These are phyloP conservation scores for Drosophila nr. fundita DNA, from an alignment of 2,888 invertebrate genomes.

Conservation along the genomic window DNA sequence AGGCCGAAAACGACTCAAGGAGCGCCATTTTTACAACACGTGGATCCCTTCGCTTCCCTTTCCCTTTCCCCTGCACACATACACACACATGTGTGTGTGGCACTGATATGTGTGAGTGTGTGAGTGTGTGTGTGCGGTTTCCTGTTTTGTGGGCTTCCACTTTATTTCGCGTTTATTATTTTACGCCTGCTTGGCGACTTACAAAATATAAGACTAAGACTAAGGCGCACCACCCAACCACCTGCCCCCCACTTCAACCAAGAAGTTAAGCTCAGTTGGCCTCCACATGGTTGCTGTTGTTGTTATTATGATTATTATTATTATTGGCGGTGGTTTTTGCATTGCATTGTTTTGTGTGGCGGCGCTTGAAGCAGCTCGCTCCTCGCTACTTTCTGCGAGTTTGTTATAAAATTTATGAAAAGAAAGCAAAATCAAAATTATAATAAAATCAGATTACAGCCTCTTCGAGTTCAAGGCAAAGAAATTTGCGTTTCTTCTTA, in stretches of 20 bases:
- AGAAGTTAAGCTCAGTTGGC: slow-evolving; percentile 45
- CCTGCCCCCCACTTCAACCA: not conserved
- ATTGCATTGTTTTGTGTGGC: slow-evolving; percentile 42
- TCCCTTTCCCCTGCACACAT: slow-evolving; percentile 34
- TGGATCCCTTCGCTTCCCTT: slow-evolving; percentile 51
- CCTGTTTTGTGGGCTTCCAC: slow-evolving; percentile 72
- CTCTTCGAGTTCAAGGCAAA: slow-evolving; percentile 51
- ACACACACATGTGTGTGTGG: slow-evolving; percentile 9
- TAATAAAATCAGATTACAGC: slow-evolving; percentile 81
- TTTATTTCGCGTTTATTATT: slow-evolving; percentile 82
- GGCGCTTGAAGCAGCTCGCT: slow-evolving; percentile 7
- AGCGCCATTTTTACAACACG: slow-evolving; percentile 63
- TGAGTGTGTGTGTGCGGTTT: slow-evolving; percentile 52
- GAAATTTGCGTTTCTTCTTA: slow-evolving; percentile 23
- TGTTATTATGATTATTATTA: slow-evolving; percentile 73
- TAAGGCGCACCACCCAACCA: slow-evolving; percentile 18
- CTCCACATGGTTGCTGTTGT: slow-evolving; percentile 31
- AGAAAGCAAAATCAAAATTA: slow-evolving; percentile 82
- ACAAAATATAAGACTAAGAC: slow-evolving; percentile 56
- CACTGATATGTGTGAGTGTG: slow-evolving; percentile 6
- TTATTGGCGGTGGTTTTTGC: slow-evolving; percentile 76
- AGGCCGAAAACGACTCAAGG: slow-evolving; percentile 23
- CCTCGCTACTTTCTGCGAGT: slow-evolving; percentile 38
- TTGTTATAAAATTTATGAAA: slow-evolving; percentile 82
- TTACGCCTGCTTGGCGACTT: slow-evolving; percentile 81